A percentile compares a stretch with the other conserved stretches of the same genome.
These are phyloP conservation scores for Drosophila mayri DNA, from an alignment of 1,140 invertebrate genomes.

Conservation along the genomic window DNA sequence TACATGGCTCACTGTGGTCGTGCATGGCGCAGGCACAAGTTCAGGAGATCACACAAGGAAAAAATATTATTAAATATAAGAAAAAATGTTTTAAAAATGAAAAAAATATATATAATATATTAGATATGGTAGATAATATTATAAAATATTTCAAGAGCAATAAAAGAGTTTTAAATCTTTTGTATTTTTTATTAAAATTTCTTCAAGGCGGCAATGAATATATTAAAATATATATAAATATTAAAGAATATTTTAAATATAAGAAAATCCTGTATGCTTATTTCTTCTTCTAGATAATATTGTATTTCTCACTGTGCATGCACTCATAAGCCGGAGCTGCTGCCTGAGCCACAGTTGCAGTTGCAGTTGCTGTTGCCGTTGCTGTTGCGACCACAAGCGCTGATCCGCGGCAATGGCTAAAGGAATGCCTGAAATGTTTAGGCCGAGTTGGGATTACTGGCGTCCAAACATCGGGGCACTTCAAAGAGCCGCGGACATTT, in stretches of 20 bases:
- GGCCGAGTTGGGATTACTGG: slow-evolving; percentile 81
- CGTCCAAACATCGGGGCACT: slow-evolving; percentile 75
- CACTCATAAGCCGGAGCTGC: slow-evolving; percentile 10
- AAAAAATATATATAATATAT: background rate
- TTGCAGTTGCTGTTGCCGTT: slow-evolving; percentile 28
- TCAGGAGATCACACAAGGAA: slow-evolving; percentile 17
- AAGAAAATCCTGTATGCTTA: background rate
- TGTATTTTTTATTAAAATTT: background rate
- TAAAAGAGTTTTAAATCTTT: background rate
- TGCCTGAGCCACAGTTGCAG: slow-evolving; percentile 26
- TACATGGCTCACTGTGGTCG: slow-evolving; percentile 47
- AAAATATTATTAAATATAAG: background rate
- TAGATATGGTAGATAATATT: background rate
- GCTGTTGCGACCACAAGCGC: slow-evolving; percentile 32
- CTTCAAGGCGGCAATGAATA: background rate
- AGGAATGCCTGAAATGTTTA: slow-evolving; percentile 80
- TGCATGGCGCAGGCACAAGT: slow-evolving; percentile 48
- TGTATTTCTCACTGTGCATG: slow-evolving; percentile 7
- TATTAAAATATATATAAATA: too few relatives aligned
- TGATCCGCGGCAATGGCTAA: slow-evolving; percentile 65
- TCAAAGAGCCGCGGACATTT: slow-evolving; percentile 79
- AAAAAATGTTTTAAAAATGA: background rate
- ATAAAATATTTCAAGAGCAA: too few relatives aligned
- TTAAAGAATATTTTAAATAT: too few relatives aligned
- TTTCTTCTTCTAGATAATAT: background rate